phyloP scores from a whole-genome alignment of 2,113 vertebrate genomes.

The Trematocara stigmaticum region DNA sequence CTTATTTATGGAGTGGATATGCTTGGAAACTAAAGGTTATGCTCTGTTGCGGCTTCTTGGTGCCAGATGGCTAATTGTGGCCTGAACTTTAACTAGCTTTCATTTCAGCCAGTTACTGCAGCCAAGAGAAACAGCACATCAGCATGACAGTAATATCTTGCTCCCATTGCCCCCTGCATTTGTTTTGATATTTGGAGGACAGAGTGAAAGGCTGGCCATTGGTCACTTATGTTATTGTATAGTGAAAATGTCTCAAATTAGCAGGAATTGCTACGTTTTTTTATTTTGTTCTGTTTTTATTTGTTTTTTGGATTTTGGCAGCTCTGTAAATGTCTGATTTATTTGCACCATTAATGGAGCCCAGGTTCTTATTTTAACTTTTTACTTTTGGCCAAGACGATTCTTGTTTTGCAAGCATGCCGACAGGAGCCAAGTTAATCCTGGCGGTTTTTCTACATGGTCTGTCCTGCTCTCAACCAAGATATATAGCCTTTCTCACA shows the following conservation, averaged over 20 bases:
- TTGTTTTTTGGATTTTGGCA: neutral
- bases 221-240: neutral
- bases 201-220: neutral
- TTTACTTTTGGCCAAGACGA: slow-evolving; percentile 19
- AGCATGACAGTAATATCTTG: neutral
- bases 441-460: slow-evolving; percentile 17
- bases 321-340: neutral
- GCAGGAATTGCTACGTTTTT: neutral
- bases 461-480: slow-evolving; percentile 25
- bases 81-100: slow-evolving; percentile 14
- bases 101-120: slow-evolving; percentile 10
- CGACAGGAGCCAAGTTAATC: slow-evolving; percentile 20
- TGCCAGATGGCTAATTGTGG: slow-evolving; percentile 43
- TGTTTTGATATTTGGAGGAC: neutral
- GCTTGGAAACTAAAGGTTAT: slow-evolving; percentile 25
- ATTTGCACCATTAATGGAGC: neutral
- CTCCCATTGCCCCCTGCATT: neutral
- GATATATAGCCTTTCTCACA: neutral
- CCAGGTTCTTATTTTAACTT: neutral
- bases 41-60: slow-evolving; percentile 13
- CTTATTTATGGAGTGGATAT: slow-evolving; percentile 39
- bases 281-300: neutral
- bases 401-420: slow-evolving; percentile 25
- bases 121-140: slow-evolving; percentile 22
- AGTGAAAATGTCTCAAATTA: neutral